These are phyloP conservation scores for Dicycla oo DNA, from an alignment of 2,888 invertebrate genomes.

Conservation along the genomic window DNA sequence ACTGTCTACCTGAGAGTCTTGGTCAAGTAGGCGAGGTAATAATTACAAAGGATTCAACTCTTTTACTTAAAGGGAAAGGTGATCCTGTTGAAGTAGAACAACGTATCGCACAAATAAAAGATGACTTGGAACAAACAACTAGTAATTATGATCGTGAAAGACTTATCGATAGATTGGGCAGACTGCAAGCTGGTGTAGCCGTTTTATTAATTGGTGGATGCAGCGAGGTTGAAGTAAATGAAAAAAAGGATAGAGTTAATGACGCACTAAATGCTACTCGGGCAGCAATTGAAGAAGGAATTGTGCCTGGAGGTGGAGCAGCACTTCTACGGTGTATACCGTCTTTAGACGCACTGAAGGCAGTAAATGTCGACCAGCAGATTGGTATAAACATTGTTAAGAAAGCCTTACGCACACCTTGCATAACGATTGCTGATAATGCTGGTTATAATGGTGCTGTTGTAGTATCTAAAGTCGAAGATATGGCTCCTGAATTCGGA, in stretches of 20 bases:
- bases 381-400: constrained; percentile 95
- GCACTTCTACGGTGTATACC: constrained; percentile 96
- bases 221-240: constrained; percentile 97
- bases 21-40: constrained; percentile 96
- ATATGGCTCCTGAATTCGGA: constrained; percentile 93
- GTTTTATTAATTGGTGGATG: constrained; percentile 96
- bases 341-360: constrained; percentile 91
- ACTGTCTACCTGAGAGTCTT: constrained; percentile 94
- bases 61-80: constrained; percentile 93
- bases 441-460: constrained; percentile 97
- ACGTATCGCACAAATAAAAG: constrained; percentile 94
- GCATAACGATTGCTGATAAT: constrained; percentile 96
- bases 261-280: constrained; percentile 98
- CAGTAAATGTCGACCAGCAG: constrained; percentile 94
- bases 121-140: constrained; percentile 94
- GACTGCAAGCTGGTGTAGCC: constrained; percentile 95
- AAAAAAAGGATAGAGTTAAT: constrained; percentile 98
- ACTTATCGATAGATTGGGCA: constrained; percentile 96
- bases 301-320: constrained; percentile 98
- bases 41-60: constrained; percentile 98
- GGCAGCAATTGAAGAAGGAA: constrained; percentile 98
- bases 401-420: constrained; percentile 96
- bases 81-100: constrained; percentile 93
- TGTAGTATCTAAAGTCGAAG: constrained; percentile 97
- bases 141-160: constrained; percentile 98